phyloP scores from a whole-genome alignment of 2,888 invertebrate genomes.

The Drosophila niveifrons region DNA sequence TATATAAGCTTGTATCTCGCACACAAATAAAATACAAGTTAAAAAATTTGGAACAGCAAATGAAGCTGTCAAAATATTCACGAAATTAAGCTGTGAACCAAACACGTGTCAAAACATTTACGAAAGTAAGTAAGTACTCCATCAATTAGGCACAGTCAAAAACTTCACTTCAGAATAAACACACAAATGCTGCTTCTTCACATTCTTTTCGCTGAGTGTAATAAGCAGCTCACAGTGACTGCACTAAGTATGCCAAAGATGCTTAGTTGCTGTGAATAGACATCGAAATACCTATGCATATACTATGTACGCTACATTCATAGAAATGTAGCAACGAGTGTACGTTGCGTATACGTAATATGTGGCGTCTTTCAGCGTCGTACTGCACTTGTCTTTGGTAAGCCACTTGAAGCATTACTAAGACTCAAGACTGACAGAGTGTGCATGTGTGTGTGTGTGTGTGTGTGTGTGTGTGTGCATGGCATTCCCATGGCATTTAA shows the following conservation, averaged over 20 bases:
- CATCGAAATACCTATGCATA: conserved; percentile 9
- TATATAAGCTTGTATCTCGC: too few relatives aligned
- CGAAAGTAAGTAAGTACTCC: too few relatives aligned
- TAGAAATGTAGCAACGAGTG: background rate
- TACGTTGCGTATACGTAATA: conserved; percentile 41
- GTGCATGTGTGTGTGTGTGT: background rate
- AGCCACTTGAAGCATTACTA: conserved; percentile 1
- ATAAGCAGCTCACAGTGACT: conserved; percentile 39
- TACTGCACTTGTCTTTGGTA: background rate
- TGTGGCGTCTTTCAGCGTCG: background rate
- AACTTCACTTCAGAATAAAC: too few relatives aligned
- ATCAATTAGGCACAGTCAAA: too few relatives aligned
- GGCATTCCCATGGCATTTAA: background rate
- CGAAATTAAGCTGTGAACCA: too few relatives aligned
- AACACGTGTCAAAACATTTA: background rate
- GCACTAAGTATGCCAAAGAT: conserved; percentile 43
- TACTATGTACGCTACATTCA: background rate
- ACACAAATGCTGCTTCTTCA: too few relatives aligned
- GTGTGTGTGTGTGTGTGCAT: background rate
- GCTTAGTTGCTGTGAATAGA: conserved; percentile 35
- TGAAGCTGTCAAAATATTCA: too few relatives aligned
- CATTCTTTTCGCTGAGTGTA: conserved; percentile 31
- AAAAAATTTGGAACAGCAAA: too few relatives aligned
- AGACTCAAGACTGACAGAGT: background rate
- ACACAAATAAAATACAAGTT: too few relatives aligned